Percentiles rank a stretch among this genome's conserved stretches.
phyloP scores from a whole-genome alignment of 2,113 vertebrate species.

The Mobula birostris region DNA sequence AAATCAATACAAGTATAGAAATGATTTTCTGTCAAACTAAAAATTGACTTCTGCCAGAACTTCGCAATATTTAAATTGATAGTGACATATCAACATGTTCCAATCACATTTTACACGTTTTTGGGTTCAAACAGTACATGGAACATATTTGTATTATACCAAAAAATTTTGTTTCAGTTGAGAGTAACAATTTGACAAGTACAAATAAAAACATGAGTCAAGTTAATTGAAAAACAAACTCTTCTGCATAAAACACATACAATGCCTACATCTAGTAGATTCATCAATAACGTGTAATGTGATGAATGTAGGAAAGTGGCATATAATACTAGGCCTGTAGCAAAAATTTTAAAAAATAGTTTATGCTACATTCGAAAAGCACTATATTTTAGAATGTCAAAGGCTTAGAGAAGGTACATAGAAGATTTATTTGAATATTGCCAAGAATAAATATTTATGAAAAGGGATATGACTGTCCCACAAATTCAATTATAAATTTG shows the following conservation, averaged over 20 bases:
- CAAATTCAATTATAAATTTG: too few relatives aligned
- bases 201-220: neutral
- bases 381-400: neutral
- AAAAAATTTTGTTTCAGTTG: neutral
- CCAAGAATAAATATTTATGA: neutral
- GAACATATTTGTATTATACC: neutral
- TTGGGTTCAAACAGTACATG: neutral
- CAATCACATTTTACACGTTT: neutral
- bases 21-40: too few relatives aligned
- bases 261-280: neutral
- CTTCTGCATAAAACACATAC: neutral
- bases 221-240: neutral
- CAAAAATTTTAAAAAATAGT: neutral
- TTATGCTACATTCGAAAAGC: too few relatives aligned
- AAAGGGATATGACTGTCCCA: too few relatives aligned
- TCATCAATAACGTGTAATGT: neutral
- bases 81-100: neutral
- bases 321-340: neutral
- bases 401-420: neutral
- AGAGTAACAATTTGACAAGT: neutral
- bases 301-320: neutral
- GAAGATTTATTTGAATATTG: neutral
- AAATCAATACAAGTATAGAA: too few relatives aligned
- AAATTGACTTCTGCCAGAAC: too few relatives aligned
- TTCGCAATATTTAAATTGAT: neutral